Evolutionary conservation across 2,797 vertebrate genomes (phyloP), one percentile per base, ranked within the genome.

Genomic region (Paedocypris micromegethes): DNA sequence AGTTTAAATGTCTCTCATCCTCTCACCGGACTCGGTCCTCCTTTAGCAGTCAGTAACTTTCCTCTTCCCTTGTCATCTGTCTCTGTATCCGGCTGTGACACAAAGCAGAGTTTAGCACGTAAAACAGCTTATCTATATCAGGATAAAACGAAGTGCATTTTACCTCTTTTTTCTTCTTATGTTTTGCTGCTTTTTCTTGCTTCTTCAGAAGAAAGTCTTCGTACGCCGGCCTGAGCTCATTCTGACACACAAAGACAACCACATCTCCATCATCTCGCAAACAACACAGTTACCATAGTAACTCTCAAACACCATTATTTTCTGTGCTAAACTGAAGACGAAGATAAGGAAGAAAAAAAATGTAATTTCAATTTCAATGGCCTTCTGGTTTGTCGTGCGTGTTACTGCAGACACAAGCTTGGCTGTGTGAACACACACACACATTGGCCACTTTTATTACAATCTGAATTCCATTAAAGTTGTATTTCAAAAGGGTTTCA

Each of bases 151-250:
- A 9, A 68, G 2, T 53, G 44, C 46, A 60, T 5, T 58, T 66
- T 39, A 92, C 92, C 87, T 88, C 79, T 2, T 61, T 82, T 76
- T 90, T 89, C 9, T 77, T 80, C 70, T 79, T 80, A 0, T 64
- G 79, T 57, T 63, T 72, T 78, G 87, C 89, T 54, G 81, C 86
- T 83, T 86, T 93, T 63, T 85, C 78, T 75, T 89, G 90, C 77
- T 97, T 98, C 83, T 93, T 89, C 5, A 92, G 88, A 5, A 98
- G 79, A 83, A 87, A 91, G 66, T 87, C 91, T 84, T 98, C 95
- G 74, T 99, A 98, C 75, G 95, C 94, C 37, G 95, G 95, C 71
- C 96, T 91, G 64, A 93, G 84, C 67, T 93, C 93, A 71, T 97
- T 94, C 97, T 92, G 75, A 65, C 64, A 60, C 52, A 64, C 38